Evolutionary conservation across 2,113 vertebrate species (phyloP).

Genomic region (Colaptes auratus): DNA sequence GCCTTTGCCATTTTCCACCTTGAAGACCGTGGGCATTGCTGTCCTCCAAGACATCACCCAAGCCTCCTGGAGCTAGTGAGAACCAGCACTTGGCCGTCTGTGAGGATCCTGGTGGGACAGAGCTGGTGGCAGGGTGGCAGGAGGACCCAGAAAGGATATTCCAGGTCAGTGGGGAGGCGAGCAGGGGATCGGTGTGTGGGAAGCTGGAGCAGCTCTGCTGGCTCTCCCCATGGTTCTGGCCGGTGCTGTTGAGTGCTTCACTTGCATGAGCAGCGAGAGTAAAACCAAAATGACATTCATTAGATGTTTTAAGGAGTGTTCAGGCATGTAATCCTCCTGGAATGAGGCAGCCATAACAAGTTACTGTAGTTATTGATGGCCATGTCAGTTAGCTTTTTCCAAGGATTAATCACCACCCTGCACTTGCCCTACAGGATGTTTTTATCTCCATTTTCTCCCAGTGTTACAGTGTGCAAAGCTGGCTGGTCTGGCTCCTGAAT

Average conservation of each 20-base stretch:
- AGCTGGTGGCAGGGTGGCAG: neutral
- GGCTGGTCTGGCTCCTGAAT: neutral
- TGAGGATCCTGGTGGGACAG: neutral
- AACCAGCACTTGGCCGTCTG: neutral
- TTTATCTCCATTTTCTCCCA: conserved; percentile 53
- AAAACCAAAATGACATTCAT: conserved; percentile 75
- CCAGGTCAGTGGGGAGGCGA: neutral
- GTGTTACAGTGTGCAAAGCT: neutral
- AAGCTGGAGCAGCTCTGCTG: conserved; percentile 37
- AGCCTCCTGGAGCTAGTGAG: neutral
- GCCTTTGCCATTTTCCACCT: neutral
- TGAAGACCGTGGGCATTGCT: neutral
- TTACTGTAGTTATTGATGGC: conserved; percentile 76
- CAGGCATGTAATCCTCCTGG: conserved; percentile 75
- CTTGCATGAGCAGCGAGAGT: conserved; percentile 58
- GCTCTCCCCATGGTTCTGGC: conserved; percentile 64
- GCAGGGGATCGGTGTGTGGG: neutral
- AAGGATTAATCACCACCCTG: conserved; percentile 71
- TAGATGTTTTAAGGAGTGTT: conserved; percentile 74
- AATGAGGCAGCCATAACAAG: conserved; percentile 75
- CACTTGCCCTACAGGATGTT: conserved; percentile 63
- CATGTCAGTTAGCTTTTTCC: conserved; percentile 69
- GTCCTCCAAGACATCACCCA: neutral
- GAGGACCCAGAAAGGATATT: neutral
- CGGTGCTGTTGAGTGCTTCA: conserved; percentile 32